Percentiles rank a stretch among this genome's conserved stretches.
Evolutionary conservation across 2,888 invertebrate species (phyloP).

Genomic region (Pycnomerus fuliginosus): DNA sequence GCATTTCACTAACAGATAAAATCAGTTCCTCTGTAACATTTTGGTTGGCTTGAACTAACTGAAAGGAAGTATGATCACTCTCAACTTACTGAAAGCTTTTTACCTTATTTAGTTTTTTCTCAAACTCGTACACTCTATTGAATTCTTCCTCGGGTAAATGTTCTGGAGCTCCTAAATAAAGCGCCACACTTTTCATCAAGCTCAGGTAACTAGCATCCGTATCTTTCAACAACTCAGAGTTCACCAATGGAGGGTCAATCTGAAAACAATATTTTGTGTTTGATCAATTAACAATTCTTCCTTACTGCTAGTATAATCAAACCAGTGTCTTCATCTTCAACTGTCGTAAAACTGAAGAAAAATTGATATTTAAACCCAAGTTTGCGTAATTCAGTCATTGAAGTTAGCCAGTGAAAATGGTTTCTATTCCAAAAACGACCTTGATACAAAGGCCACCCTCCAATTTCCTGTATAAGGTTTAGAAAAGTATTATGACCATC

Average conservation of each 20-base stretch:
- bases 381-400: constrained; percentile 34
- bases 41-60: constrained; percentile 23
- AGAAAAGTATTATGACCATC: constrained; percentile 27
- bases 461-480: constrained; percentile 32
- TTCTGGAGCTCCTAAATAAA: constrained; percentile 29
- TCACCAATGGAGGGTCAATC: neutral
- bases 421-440: constrained; percentile 31
- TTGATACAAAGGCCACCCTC: constrained; percentile 43
- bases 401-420: constrained; percentile 36
- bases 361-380: constrained; percentile 33
- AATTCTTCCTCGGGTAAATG: constrained; percentile 28
- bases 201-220: constrained; percentile 27
- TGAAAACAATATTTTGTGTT: neutral
- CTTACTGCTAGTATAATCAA: constrained; percentile 23
- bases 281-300: constrained; percentile 5
- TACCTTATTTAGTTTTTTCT: constrained; percentile 31
- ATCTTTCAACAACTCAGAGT: constrained; percentile 24
- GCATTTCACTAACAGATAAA: constrained; percentile 1
- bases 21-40: constrained; percentile 6
- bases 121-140: constrained; percentile 33
- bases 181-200: constrained; percentile 34
- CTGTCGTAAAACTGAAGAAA: constrained; percentile 25
- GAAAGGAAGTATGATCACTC: constrained; percentile 3
- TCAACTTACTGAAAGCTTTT: neutral
- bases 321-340: constrained; percentile 7